Evolutionary conservation across 92 coral and sea anemone species (phyloP).

Genomic region (Porites rus): DNA sequence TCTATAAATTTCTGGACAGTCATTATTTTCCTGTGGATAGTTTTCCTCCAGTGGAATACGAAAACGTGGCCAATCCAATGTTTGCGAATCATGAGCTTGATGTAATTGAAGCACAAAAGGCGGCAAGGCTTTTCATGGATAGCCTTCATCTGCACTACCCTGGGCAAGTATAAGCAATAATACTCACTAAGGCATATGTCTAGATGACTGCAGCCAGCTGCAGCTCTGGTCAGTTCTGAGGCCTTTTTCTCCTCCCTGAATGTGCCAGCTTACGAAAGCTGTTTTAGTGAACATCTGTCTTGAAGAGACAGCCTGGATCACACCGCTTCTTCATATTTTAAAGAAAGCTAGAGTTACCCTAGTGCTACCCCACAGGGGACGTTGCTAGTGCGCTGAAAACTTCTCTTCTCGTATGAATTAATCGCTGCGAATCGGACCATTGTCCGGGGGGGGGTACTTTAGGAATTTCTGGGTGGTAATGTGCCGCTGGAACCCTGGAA

Average conservation of each 20-base stretch:
- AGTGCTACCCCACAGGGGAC: neutral
- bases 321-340: no score
- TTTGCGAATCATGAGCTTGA: conserved; percentile 9
- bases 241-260: no score
- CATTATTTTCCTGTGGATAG: conserved; percentile 12
- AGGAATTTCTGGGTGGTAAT: no score
- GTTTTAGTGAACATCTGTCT: no score
- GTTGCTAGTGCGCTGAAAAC: neutral
- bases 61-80: neutral
- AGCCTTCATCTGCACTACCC: conserved; percentile 5
- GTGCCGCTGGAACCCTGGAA: no score
- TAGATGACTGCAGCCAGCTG: neutral
- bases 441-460: no score
- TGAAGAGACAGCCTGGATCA: no score
- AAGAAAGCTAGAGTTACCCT: no score
- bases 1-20: neutral
- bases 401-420: neutral
- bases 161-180: neutral
- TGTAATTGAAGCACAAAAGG: neutral
- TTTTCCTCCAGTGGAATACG: conserved; percentile 16
- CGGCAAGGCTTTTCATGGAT: conserved; percentile 17
- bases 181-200: neutral
- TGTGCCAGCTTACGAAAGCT: no score
- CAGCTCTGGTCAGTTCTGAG: no score
- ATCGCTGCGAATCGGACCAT: no score